Base-by-base conservation (phyloP, 2,888 invertebrate species). In the Meganola albula region DNA sequence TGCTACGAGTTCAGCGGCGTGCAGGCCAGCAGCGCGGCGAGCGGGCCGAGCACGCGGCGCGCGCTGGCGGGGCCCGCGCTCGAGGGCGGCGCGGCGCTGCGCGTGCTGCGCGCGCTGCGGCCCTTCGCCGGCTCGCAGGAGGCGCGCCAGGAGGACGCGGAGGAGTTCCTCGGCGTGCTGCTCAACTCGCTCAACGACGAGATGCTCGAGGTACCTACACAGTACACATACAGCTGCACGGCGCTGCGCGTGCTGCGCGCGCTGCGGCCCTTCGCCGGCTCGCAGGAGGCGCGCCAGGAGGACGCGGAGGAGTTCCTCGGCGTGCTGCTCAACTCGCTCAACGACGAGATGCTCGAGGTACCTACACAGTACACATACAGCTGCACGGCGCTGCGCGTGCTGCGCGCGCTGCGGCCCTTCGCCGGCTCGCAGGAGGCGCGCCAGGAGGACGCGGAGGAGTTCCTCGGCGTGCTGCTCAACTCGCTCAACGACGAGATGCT, bases 391-490 rank as follows among this genome's bases (percentile, higher is more conserved):
- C 93, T 95, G 62, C 92, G 93, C 45, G 91, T 97, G 80, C 87
- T 97, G 60, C 90, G 93, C 44, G 92, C 93, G 24, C 90, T 93
- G 20, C 88, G 93, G 1, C 90, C 92, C 53, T 84, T 84, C 73
- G 74, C 76, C 8, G 86, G 84, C 45, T 78, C 79, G 10, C 92
- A 94, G 31, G 95, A 96, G 71, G 98, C 97, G 0, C 88, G 95
- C 10, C 98, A 98, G 74, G 98, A 98, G 69, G 98, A 99, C 79
- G 98, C 98, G 0, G 98, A 99, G 74, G 98, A 99, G 72, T 98
- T 98, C 79, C 88, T 98, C 1, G 94, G 96, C 4, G 96, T 94
- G 69, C 88, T 98, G 42, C 88, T 99, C 12, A 98, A 98, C 79
- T 95, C 95, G 12, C 89, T 98, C 34, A 97, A 98, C 66, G 98